phyloP scores from a whole-genome alignment of 2,113 vertebrate species.

The Dinomys branickii region DNA sequence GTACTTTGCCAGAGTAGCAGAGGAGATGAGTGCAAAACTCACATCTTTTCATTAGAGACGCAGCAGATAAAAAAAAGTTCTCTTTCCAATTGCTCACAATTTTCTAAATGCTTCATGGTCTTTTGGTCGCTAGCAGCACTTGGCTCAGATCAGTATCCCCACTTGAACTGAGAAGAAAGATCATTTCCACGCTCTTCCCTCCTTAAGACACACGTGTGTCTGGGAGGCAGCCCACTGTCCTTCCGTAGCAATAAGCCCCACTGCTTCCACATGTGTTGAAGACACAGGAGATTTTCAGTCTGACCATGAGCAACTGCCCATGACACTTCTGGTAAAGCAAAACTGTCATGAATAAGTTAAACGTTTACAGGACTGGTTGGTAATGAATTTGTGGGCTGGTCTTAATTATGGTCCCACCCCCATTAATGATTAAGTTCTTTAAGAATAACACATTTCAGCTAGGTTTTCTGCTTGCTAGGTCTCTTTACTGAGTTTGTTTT shows the following conservation, averaged over 20 bases:
- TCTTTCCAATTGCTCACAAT: neutral
- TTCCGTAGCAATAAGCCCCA: neutral
- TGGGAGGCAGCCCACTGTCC: neutral
- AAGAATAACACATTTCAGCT: neutral
- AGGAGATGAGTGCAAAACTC: neutral
- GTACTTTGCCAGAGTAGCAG: neutral
- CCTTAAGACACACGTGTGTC: neutral
- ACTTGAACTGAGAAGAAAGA: neutral
- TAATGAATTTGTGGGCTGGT: neutral
- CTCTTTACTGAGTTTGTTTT: neutral
- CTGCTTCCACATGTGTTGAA: neutral
- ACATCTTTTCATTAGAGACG: neutral
- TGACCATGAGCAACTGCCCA: neutral
- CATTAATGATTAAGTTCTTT: neutral
- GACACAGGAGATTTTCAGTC: neutral
- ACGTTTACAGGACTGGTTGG: neutral
- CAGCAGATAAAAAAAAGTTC: neutral
- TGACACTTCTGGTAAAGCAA: neutral
- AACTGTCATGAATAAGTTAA: neutral
- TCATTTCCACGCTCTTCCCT: neutral
- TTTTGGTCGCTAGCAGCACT: neutral
- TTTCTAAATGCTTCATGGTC: neutral
- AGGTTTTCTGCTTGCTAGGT: neutral
- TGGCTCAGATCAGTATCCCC: conserved; percentile 17
- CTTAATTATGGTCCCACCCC: neutral